These are phyloP conservation scores for Muscicapa comitata DNA, from an alignment of 2,797 vertebrate genomes.

Conservation along the genomic window DNA sequence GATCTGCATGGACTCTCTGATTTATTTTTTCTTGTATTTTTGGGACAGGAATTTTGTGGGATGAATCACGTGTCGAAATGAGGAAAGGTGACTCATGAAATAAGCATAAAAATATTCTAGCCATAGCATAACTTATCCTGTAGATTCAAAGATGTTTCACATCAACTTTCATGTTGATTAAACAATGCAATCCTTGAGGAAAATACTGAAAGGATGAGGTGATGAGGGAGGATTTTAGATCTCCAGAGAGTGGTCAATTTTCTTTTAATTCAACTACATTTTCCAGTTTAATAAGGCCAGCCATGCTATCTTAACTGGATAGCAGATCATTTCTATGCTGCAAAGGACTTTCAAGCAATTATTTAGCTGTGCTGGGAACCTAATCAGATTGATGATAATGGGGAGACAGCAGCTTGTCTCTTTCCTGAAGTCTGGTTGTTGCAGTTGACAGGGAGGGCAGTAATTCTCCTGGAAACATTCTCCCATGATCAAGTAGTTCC, in stretches of 20 bases:
- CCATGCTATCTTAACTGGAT: background rate
- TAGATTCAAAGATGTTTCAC: background rate
- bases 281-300: background rate
- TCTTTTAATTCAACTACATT: background rate
- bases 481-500: background rate
- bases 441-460: background rate
- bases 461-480: background rate
- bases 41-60: background rate
- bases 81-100: background rate
- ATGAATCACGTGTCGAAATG: background rate
- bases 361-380: background rate
- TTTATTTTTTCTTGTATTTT: background rate
- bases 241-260: background rate
- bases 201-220: background rate
- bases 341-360: background rate
- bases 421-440: background rate
- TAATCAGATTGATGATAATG: background rate
- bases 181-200: background rate
- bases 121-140: background rate
- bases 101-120: background rate
- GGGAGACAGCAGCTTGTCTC: background rate
- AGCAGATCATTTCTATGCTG: background rate
- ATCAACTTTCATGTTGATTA: background rate
- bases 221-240: background rate
- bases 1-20: background rate